Conservation (phyloP, 2,797 vertebrate genomes). For the Alectoris magna region DNA sequence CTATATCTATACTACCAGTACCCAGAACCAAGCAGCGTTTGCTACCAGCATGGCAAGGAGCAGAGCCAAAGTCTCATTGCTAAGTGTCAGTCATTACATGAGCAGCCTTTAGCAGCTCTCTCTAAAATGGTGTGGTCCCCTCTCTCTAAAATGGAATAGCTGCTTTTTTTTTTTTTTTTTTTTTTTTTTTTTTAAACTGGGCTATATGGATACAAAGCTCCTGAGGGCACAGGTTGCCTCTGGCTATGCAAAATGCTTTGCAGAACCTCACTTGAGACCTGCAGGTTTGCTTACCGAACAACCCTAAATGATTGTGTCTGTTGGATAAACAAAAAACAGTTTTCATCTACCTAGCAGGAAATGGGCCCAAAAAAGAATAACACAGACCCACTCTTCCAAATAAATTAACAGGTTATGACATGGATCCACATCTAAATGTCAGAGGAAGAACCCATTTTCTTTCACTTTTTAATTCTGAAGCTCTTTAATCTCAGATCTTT, state of each 20-base stretch:
- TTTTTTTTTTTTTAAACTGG: background rate
- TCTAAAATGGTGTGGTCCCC: background rate
- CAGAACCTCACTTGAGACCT: background rate
- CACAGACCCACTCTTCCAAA: background rate
- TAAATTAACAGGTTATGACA: background rate
- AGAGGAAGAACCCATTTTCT: background rate
- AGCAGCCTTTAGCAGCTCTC: background rate
- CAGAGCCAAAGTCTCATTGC: background rate
- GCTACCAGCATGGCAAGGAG: rapidly evolving
- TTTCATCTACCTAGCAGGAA: slow-evolving; percentile 28
- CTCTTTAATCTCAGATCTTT: slow-evolving; percentile 1
- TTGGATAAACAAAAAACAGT: background rate
- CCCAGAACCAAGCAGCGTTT: background rate
- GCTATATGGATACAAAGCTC: background rate
- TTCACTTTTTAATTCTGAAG: slow-evolving; percentile 14
- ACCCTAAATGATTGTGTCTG: background rate
- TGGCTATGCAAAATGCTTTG: background rate
- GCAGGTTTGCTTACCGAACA: background rate
- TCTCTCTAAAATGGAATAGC: background rate
- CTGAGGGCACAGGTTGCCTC: background rate
- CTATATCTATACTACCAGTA: background rate
- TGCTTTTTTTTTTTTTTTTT: background rate
- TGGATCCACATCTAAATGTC: background rate
- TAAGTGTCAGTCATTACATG: background rate
- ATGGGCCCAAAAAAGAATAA: background rate